A percentile compares a stretch with the other conserved stretches of the same genome.
Conservation (phyloP, 2,113 vertebrate species). For the Nycticebus coucang region DNA sequence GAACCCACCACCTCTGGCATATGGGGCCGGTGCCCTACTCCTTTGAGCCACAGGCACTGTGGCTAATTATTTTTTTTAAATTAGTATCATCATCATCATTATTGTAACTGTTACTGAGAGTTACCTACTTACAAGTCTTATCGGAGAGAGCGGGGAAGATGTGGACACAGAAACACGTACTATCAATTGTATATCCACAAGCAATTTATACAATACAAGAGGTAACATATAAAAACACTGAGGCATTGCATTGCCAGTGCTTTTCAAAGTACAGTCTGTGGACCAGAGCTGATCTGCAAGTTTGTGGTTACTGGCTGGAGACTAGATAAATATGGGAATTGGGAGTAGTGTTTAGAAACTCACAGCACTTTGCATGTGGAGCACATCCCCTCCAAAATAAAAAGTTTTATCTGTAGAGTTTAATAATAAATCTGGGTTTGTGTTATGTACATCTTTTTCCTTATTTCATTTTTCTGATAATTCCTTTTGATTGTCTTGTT, state of each 20-base stretch:
- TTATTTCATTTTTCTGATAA: not conserved
- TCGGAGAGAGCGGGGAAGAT: not conserved
- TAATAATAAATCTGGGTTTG: not conserved
- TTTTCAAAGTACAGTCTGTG: not conserved
- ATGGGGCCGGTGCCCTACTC: too few relatives aligned
- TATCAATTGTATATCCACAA: not conserved
- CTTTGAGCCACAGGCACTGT: too few relatives aligned
- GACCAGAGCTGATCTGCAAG: not conserved
- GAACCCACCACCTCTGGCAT: too few relatives aligned
- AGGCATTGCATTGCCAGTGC: not conserved
- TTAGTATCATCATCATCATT: not conserved
- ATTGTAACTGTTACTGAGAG: not conserved
- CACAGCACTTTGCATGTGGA: not conserved
- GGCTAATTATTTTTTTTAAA: not conserved
- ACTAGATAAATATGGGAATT: not conserved
- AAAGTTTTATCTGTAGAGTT: not conserved
- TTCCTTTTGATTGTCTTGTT: not conserved
- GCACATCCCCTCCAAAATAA: not conserved
- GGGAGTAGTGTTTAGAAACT: not conserved
- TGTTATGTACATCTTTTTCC: not conserved
- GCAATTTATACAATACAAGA: not conserved
- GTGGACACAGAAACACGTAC: not conserved
- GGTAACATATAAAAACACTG: not conserved
- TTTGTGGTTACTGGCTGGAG: not conserved
- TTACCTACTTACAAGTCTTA: constrained; percentile 19